Base-by-base conservation (phyloP, 1,140 invertebrate genomes). In the Drosophila cardini region DNA sequence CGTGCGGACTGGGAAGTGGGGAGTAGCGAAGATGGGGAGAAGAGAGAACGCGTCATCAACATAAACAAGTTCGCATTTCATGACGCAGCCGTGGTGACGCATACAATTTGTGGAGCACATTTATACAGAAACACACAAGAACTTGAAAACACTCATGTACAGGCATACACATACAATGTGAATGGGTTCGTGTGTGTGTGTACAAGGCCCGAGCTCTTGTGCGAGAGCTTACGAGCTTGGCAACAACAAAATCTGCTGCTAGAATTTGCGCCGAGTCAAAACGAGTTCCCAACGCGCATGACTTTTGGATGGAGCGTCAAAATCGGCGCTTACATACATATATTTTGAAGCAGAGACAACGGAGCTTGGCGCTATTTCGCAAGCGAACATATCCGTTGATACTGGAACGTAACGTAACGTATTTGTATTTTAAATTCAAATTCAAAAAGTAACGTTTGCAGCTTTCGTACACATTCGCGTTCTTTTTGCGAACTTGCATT, bases 401-500 rank as follows among this genome's bases (percentile, higher is more conserved):
- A 36, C 52, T 46, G 46, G 43, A 77, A 68, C 63, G 62, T 81
- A 77, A 68, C 63, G 62, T 81, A 82, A 70, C 80, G 76, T 72
- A 32, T 63, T 30, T 45, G 30, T 21, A 15, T 76, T 72, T 84
- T 80, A 26, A 84, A 84, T 84, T 80, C 53, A 61, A 80, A 80
- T 84, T 84, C 40, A 74, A 84, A 84, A 85, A 48, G 64, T 84
- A 84, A 84, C 81, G 81, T 48, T 43, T 63, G 38, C 40, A 48
- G 56, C 50, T 21, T 40, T 62, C 21, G 21, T 30, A 40, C 16
- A 38, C 13, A 11, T 57, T 18, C 52, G 46, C 36, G 52, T 52
- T 15, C 8, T 11, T 11, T 26, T 21, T 34, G 16, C 36, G 36
- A 45, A 13, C 45, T 26, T 40, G 60, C 5, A 48, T 15, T 26